A percentile compares a stretch with the other conserved stretches of the same genome.
Evolutionary conservation across 2,797 vertebrate species (phyloP).

Genomic region (Sebastes taczanowskii): DNA sequence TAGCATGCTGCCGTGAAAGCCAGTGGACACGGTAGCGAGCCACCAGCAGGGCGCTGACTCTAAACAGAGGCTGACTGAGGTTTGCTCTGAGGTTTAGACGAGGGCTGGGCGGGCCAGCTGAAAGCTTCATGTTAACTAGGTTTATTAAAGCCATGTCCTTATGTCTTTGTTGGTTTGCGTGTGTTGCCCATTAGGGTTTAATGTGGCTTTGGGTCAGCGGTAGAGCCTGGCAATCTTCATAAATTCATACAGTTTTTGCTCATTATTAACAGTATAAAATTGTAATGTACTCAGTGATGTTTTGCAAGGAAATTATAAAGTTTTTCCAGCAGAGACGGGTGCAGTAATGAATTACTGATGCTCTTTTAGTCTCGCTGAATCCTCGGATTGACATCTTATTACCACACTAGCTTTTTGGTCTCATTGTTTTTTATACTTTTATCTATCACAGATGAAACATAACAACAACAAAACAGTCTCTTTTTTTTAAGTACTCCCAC

Average conservation of each 20-base stretch:
- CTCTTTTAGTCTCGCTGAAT: background rate
- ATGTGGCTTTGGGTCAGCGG: constrained; percentile 40
- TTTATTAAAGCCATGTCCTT: constrained; percentile 56
- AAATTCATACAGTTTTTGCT: constrained; percentile 25
- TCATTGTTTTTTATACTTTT: constrained; percentile 1
- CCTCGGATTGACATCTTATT: background rate
- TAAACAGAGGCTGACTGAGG: constrained; percentile 51
- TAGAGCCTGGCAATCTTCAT: constrained; percentile 4
- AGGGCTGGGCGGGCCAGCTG: constrained; percentile 16
- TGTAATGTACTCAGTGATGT: constrained; percentile 1
- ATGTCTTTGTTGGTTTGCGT: constrained; percentile 47
- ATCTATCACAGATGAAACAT: background rate
- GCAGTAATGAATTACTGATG: constrained; percentile 10
- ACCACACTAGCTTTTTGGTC: background rate
- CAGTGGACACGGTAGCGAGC: constrained; percentile 47
- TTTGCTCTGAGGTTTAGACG: constrained; percentile 48
- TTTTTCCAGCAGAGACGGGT: background rate
- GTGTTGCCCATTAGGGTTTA: constrained; percentile 46
- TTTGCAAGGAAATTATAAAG: background rate
- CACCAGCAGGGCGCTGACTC: constrained; percentile 39
- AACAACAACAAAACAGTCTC: background rate
- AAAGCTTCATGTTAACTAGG: constrained; percentile 42
- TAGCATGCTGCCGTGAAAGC: constrained; percentile 46
- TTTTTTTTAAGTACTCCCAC: background rate
- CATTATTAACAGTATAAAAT: constrained; percentile 26